These are phyloP conservation scores for Bombylius major DNA, from an alignment of 2,888 invertebrate species.

Conservation along the genomic window DNA sequence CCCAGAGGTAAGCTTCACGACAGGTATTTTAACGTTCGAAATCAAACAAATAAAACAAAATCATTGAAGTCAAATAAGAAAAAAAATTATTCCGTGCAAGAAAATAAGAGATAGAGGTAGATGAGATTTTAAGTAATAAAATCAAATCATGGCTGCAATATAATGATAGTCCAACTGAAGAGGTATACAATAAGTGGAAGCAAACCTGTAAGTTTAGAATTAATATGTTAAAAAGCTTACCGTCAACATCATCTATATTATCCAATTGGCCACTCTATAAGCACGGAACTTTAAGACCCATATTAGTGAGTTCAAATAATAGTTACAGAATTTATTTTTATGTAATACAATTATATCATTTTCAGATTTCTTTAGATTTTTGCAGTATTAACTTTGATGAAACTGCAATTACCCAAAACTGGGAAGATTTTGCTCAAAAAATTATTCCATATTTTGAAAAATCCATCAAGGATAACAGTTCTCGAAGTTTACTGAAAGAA, in stretches of 20 bases:
- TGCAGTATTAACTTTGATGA: not conserved
- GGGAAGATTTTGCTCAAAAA: not conserved
- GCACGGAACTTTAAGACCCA: not conserved
- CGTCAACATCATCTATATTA: not conserved
- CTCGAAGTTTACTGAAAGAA: not conserved
- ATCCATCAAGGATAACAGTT: not conserved
- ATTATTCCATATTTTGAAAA: not conserved
- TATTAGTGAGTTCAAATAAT: not conserved
- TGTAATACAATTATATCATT: not conserved
- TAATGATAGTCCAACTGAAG: no score
- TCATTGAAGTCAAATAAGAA: no score
- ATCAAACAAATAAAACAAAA: no score
- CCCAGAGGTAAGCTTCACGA: slow-evolving; percentile 1
- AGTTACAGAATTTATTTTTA: not conserved
- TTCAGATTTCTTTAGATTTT: no score
- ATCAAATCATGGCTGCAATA: no score
- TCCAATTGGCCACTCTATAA: not conserved
- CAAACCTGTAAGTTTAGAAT: no score
- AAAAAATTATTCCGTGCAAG: no score
- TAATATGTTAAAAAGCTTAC: no score
- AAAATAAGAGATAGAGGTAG: not conserved
- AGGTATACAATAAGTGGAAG: no score
- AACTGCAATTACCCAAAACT: not conserved
- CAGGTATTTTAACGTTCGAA: not conserved
- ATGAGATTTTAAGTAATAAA: not conserved